These are phyloP conservation scores for Camelus bactrianus DNA, from an alignment of 2,113 vertebrate species.

Conservation along the genomic window DNA sequence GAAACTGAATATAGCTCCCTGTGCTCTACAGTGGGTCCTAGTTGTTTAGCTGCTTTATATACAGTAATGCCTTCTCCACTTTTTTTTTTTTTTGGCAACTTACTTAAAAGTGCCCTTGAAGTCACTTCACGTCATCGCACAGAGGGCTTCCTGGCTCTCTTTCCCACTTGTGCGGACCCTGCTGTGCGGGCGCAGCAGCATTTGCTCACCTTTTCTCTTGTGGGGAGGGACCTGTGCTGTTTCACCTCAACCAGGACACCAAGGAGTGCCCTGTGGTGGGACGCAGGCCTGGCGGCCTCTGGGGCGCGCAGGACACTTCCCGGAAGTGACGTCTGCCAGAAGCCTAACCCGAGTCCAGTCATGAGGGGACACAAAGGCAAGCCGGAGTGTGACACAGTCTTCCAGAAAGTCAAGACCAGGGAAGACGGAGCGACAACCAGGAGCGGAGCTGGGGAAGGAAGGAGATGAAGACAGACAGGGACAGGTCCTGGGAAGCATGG, in stretches of 20 bases:
- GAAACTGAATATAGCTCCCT: no score
- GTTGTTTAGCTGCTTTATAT: no score
- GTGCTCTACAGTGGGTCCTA: no score
- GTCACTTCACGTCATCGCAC: accelerated
- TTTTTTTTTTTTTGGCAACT: no score
- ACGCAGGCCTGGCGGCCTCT: no score
- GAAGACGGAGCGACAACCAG: neutral
- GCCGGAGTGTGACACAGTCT: neutral
- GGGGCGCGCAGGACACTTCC: no score
- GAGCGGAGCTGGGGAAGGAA: accelerated
- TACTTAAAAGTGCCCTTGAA: neutral
- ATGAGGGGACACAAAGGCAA: neutral
- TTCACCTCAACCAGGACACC: accelerated
- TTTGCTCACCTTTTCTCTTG: no score
- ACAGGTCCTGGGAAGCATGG: neutral
- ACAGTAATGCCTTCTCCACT: no score
- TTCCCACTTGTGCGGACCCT: accelerated
- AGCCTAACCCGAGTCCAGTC: neutral
- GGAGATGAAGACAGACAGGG: neutral
- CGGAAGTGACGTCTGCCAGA: neutral
- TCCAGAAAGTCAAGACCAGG: neutral
- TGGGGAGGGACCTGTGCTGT: accelerated
- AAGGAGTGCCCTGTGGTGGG: accelerated
- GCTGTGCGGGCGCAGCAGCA: accelerated
- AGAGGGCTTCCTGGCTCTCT: accelerated